Percentiles rank a stretch among this genome's conserved stretches.
Conservation (phyloP, 2,797 vertebrate species). For the Anabas testudineus region DNA sequence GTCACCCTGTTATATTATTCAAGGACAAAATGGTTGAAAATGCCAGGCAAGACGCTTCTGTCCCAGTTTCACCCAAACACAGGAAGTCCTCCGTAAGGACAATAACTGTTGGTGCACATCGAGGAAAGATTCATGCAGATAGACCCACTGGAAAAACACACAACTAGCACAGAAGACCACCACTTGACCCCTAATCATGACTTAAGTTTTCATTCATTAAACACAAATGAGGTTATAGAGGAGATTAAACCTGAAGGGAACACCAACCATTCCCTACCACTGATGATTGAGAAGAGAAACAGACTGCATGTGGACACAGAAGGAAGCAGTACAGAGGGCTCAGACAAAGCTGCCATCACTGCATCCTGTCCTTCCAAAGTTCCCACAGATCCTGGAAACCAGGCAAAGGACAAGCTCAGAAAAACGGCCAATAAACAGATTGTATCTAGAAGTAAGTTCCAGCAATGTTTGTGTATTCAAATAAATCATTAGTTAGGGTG, state of each 20-base stretch:
- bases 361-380: constrained; percentile 1
- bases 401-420: background rate
- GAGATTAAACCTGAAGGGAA: constrained; percentile 16
- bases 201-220: constrained; percentile 39
- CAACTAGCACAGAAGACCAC: constrained; percentile 44
- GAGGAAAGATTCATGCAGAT: constrained; percentile 76
- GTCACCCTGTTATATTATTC: constrained; percentile 5
- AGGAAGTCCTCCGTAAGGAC: constrained; percentile 71
- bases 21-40: constrained; percentile 21
- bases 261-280: constrained; percentile 25
- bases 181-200: constrained; percentile 57
- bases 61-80: constrained; percentile 41
- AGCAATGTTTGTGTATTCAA: background rate
- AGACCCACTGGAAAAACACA: constrained; percentile 42
- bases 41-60: constrained; percentile 19
- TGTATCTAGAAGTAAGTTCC: constrained; percentile 79
- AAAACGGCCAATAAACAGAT: constrained; percentile 51
- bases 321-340: constrained; percentile 30
- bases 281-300: constrained; percentile 2
- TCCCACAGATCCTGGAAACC: constrained; percentile 42
- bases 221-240: constrained; percentile 26
- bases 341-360: constrained; percentile 30
- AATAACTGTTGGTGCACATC: constrained; percentile 63
- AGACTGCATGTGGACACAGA: constrained; percentile 5
- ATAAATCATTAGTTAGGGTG: background rate